Base-by-base conservation (phyloP, 2,888 invertebrate genomes). In the Amblyteles armatorius region DNA sequence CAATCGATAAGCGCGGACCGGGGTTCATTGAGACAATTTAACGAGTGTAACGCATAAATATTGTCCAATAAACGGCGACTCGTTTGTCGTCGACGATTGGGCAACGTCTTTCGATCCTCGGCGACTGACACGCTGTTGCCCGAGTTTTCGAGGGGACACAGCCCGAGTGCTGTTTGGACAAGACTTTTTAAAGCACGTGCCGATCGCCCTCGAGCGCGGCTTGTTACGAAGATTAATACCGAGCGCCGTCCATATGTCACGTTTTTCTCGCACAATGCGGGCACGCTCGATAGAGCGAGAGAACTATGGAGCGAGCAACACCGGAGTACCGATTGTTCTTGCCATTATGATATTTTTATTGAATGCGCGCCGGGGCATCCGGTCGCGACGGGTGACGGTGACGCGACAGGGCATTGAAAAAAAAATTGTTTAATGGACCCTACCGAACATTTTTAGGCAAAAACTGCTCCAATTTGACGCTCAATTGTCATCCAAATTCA, bases 211-310 rank as follows among this genome's bases (percentile, higher is more conserved):
- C 79, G 63, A 60, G 82, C 16, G 55, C 72, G 77, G 83, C 86
- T 86, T 86, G 82, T 83, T 88, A 87, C 82, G 79, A 85, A 85
- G 87, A 85, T 88, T 88, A 86, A 88, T 88, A 84, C 86, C 67
- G 83, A 79, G 69, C 85, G 82, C 81, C 71, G 81, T 81, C 87
- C 86, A 82, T 85, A 86, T 87, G 84, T 85, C 88, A 88, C 85
- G 87, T 86, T 87, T 82, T 86, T 83, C 73, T 77, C 83, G 79
- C 77, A 68, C 65, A 67, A 71, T 76, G 50, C 33, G 65, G 36
- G 44, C 48, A 52, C 22, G 67, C 26, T 44, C 52, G 71, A 36
- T 19, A 36, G 26, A 55, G 5, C 29, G 50, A 68, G 68, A 33
- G 29, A 50, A 50, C 40, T 16, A 9, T 33, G 13, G 55, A 60